Conservation (phyloP, 2,113 vertebrate species). For the Corvus hawaiiensis region DNA sequence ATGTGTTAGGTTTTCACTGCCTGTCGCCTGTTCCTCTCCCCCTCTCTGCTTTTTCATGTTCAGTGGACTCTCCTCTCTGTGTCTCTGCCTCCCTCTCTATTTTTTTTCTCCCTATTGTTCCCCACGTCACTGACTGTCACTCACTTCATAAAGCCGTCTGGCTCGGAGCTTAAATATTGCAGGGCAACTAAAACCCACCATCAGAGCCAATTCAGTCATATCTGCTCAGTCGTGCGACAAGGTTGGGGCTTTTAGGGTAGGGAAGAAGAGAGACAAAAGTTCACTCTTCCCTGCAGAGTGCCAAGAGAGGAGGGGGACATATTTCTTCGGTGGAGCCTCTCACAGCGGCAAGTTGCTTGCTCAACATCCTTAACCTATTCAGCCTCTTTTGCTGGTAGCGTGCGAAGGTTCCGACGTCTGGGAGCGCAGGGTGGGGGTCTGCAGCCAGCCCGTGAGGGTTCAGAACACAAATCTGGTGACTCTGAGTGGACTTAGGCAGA, state of each 20-base stretch:
- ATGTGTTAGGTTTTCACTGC: conserved; percentile 38
- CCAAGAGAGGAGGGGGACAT: conserved; percentile 80
- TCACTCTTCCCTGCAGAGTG: conserved; percentile 82
- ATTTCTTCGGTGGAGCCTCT: conserved; percentile 78
- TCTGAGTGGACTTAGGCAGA: background rate
- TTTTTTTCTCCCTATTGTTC: conserved; percentile 87
- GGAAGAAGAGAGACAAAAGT: conserved; percentile 84
- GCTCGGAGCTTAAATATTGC: conserved; percentile 97
- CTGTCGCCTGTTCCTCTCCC: conserved; percentile 26
- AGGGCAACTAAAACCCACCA: conserved; percentile 93
- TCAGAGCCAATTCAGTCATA: conserved; percentile 95
- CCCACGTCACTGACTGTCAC: conserved; percentile 83
- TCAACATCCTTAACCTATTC: conserved; percentile 60
- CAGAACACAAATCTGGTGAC: background rate
- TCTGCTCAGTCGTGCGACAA: conserved; percentile 96
- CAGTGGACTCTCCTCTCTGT: conserved; percentile 61
- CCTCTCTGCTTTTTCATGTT: conserved; percentile 46
- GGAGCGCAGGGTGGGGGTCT: background rate
- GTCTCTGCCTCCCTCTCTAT: conserved; percentile 61
- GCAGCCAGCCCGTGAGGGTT: background rate
- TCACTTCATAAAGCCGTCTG: conserved; percentile 95
- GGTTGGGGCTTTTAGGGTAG: conserved; percentile 88
- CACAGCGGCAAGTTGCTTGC: conserved; percentile 87
- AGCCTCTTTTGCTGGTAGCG: conserved; percentile 3
- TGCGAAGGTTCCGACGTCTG: background rate